These are phyloP conservation scores for Cecidostiba fungosa DNA, from an alignment of 2,888 invertebrate species.

Conservation along the genomic window DNA sequence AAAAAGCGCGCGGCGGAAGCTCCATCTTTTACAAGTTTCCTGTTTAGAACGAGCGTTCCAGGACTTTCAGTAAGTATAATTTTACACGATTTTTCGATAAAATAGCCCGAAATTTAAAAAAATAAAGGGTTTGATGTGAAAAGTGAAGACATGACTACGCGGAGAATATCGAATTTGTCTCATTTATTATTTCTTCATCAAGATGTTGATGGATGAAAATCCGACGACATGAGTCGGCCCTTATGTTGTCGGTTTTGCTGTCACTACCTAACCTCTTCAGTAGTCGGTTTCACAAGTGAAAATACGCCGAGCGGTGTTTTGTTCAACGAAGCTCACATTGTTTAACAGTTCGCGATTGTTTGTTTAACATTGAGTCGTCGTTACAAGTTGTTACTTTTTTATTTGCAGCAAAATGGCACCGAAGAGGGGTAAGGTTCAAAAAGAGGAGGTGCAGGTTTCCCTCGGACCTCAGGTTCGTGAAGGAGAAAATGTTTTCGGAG, in stretches of 20 bases:
- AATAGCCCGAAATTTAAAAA: conserved; percentile 56
- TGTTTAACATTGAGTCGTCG: neutral
- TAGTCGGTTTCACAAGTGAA: conserved; percentile 20
- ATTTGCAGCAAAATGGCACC: conserved; percentile 90
- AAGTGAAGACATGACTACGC: neutral
- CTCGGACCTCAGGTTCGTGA: conserved; percentile 98
- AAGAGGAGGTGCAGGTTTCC: conserved; percentile 98
- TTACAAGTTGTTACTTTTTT: conserved; percentile 25
- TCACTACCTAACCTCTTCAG: conserved; percentile 58
- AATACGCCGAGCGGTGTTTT: neutral
- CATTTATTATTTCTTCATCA: conserved; percentile 41
- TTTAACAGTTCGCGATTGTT: conserved; percentile 1
- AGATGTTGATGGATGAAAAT: conserved; percentile 70
- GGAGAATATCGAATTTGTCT: neutral
- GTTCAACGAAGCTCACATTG: conserved; percentile 14
- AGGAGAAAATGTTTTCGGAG: conserved; percentile 99
- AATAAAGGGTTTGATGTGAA: neutral
- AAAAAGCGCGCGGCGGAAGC: conserved; percentile 41
- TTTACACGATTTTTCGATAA: conserved; percentile 50
- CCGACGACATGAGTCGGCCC: conserved; percentile 37
- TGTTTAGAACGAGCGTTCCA: conserved; percentile 43
- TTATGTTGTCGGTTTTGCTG: conserved; percentile 33
- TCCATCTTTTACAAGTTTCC: conserved; percentile 58
- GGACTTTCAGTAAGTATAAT: conserved; percentile 43
- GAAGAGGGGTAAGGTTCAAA: conserved; percentile 97